Conservation (phyloP, 2,113 vertebrate genomes). For the Neoarius graeffei region DNA sequence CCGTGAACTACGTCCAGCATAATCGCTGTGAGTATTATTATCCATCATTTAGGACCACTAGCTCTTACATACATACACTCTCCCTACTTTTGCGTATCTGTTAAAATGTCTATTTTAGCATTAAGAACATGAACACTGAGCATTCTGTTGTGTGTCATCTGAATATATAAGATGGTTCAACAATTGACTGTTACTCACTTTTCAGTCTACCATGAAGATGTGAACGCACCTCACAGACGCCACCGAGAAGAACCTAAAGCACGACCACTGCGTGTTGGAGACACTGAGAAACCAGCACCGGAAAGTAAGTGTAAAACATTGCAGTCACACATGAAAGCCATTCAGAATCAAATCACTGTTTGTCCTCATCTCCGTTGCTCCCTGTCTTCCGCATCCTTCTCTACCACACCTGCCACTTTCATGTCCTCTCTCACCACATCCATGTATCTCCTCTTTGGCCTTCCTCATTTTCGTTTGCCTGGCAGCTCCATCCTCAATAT, state of each 20-base stretch:
- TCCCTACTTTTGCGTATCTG: not conserved
- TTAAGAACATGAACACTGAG: not conserved
- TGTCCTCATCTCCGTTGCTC: no score
- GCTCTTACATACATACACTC: not conserved
- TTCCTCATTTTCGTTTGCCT: no score
- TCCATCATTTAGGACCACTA: not conserved
- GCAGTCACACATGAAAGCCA: not conserved
- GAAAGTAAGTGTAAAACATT: slow-evolving; percentile 77
- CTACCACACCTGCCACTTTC: no score
- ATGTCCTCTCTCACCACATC: no score
- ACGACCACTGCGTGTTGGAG: slow-evolving; percentile 89
- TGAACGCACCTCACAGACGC: slow-evolving; percentile 87
- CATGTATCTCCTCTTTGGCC: no score
- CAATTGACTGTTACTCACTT: not conserved
- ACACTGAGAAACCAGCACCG: slow-evolving; percentile 92
- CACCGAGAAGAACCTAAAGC: slow-evolving; percentile 95
- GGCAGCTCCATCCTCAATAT: no score
- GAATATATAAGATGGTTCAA: not conserved
- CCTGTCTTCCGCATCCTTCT: no score
- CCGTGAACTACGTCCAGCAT: slow-evolving; percentile 97
- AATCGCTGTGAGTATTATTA: slow-evolving; percentile 87
- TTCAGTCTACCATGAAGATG: slow-evolving; percentile 93
- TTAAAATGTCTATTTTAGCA: not conserved
- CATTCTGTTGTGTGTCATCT: not conserved
- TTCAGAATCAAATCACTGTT: not conserved